Evolutionary conservation across 2,113 vertebrate species (phyloP).

Genomic region (Anoplopoma fimbria): DNA sequence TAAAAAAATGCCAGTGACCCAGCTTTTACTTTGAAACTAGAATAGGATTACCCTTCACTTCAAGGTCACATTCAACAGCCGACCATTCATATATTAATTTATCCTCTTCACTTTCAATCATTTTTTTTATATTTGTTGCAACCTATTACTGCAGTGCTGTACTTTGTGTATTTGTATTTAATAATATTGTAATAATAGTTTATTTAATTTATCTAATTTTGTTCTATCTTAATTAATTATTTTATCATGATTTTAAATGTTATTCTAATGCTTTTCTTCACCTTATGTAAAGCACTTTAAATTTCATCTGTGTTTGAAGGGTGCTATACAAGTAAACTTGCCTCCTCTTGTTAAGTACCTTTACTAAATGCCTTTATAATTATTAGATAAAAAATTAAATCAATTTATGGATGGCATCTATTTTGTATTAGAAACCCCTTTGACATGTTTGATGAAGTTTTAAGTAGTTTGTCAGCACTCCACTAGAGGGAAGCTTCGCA

Average conservation of each 20-base stretch:
- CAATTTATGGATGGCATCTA: not conserved
- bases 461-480: not conserved
- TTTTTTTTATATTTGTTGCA: not conserved
- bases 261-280: not conserved
- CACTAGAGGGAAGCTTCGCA: constrained; percentile 58
- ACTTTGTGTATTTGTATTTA: not conserved
- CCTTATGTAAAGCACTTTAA: not conserved
- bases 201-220: not conserved
- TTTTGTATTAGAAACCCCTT: not conserved
- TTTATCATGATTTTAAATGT: not conserved
- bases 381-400: not conserved
- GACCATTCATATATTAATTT: not conserved
- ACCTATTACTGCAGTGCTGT: not conserved
- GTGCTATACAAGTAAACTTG: not conserved
- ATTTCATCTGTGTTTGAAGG: not conserved
- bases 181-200: not conserved
- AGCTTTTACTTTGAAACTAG: not conserved
- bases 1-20: not conserved
- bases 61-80: not conserved
- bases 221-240: not conserved
- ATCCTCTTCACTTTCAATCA: not conserved
- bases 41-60: not conserved
- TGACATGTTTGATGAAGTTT: not conserved
- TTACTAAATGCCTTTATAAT: not conserved
- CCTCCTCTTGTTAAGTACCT: not conserved